These are phyloP conservation scores for Gerosis bhagava DNA, from an alignment of 2,888 invertebrate species.

Conservation along the genomic window DNA sequence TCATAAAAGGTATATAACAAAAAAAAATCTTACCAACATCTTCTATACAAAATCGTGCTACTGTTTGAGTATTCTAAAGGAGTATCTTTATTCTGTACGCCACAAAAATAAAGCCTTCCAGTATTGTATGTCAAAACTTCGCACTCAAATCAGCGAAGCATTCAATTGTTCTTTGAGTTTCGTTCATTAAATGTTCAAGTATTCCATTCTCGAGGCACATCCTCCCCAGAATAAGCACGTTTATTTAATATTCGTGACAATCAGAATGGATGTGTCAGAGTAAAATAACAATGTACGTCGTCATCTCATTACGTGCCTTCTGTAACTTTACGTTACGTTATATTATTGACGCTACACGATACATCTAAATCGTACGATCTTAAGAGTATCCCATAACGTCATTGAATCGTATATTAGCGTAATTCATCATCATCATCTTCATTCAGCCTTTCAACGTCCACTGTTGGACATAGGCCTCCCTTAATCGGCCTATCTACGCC, in stretches of 20 bases:
- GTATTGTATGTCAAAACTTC: slow-evolving; percentile 31
- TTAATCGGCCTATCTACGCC: no score
- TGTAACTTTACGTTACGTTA: slow-evolving; percentile 29
- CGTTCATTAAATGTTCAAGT: slow-evolving; percentile 53
- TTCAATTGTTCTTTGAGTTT: slow-evolving; percentile 45
- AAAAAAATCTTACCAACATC: slow-evolving; percentile 8
- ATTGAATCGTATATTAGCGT: no score
- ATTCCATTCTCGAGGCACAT: slow-evolving; percentile 47
- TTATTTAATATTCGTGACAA: slow-evolving; percentile 68
- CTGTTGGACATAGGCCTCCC: no score
- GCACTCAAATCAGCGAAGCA: slow-evolving; percentile 45
- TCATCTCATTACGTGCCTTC: slow-evolving; percentile 56
- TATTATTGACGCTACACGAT: slow-evolving; percentile 3
- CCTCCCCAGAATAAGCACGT: slow-evolving; percentile 57
- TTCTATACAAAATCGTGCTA: slow-evolving; percentile 1
- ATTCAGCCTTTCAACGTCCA: no score
- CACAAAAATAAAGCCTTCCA: slow-evolving; percentile 19
- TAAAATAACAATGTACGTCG: slow-evolving; percentile 55
- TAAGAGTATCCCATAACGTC: no score
- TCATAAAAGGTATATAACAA: slow-evolving; percentile 9
- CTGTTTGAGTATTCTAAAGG: slow-evolving; percentile 17
- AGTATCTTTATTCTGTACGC: slow-evolving; percentile 11
- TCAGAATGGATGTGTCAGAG: slow-evolving; percentile 46
- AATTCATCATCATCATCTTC: no score
- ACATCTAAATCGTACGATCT: no score